phyloP scores from a whole-genome alignment of 2,888 invertebrate genomes.

The Hipparchia sbordonii region DNA sequence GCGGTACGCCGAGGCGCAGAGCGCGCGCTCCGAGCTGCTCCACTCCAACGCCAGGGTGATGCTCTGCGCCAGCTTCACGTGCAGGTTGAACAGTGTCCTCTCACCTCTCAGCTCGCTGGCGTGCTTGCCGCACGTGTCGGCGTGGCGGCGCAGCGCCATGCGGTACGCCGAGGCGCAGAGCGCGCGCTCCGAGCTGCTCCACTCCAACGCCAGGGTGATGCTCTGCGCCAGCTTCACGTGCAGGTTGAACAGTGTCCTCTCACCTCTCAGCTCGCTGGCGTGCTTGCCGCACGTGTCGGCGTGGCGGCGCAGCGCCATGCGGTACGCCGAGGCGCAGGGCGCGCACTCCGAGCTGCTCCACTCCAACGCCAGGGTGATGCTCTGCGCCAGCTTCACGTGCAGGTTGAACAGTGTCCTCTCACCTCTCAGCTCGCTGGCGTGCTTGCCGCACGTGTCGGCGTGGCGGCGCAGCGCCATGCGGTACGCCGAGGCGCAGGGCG shows the following conservation, averaged over 20 bases:
- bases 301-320: constrained; percentile 87
- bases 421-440: constrained; percentile 47
- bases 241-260: constrained; percentile 87
- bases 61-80: constrained; percentile 74
- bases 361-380: constrained; percentile 91
- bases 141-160: constrained; percentile 86
- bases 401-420: constrained; percentile 87
- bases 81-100: constrained; percentile 87
- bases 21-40: constrained; percentile 92
- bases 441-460: constrained; percentile 79
- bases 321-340: constrained; percentile 91
- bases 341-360: constrained; percentile 94
- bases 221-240: constrained; percentile 76
- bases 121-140: constrained; percentile 79
- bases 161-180: constrained; percentile 91
- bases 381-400: constrained; percentile 76
- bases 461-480: constrained; percentile 87
- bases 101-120: constrained; percentile 42
- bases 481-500: constrained; percentile 91
- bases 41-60: constrained; percentile 94
- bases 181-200: constrained; percentile 93
- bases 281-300: constrained; percentile 79
- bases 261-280: constrained; percentile 46
- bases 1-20: constrained; percentile 90
- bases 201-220: constrained; percentile 92